Conservation (phyloP, 2,888 invertebrate species). For the Agonopterix arenella region DNA sequence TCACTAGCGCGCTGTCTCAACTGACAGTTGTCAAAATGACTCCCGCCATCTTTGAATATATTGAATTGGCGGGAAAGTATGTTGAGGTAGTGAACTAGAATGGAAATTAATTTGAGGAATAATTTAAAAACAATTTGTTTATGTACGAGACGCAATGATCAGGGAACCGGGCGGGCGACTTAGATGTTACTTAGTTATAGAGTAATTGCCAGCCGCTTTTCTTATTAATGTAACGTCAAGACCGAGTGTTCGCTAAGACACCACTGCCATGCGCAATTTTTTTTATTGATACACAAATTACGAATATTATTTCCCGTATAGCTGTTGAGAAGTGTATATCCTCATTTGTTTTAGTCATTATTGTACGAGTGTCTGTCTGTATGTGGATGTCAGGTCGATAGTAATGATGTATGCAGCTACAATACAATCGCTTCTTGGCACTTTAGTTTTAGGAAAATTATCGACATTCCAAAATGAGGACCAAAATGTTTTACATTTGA, state of each 20-base stretch:
- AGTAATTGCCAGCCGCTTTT: constrained; percentile 74
- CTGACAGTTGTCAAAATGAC: constrained; percentile 15
- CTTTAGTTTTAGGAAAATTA: constrained; percentile 39
- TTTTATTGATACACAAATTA: constrained; percentile 53
- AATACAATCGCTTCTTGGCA: constrained; percentile 31
- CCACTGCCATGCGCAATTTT: constrained; percentile 74
- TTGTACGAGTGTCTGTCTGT: constrained; percentile 51
- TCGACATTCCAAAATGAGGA: constrained; percentile 69
- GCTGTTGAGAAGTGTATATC: constrained; percentile 48
- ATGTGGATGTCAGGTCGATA: constrained; percentile 25
- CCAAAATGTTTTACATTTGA: constrained; percentile 41
- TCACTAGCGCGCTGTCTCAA: constrained; percentile 20
- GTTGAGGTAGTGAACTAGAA: constrained; percentile 13
- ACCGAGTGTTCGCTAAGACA: constrained; percentile 65
- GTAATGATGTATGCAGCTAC: constrained; percentile 49
- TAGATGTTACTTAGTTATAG: constrained; percentile 64
- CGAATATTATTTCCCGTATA: constrained; percentile 48
- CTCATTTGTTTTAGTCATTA: constrained; percentile 57
- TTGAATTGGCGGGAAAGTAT: constrained; percentile 14
- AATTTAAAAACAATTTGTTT: constrained; percentile 15
- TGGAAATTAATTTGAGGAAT: constrained; percentile 13
- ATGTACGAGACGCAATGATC: constrained; percentile 11
- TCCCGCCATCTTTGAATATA: constrained; percentile 17
- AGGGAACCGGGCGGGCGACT: constrained; percentile 49
- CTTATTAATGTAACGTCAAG: constrained; percentile 51